Conservation (phyloP, 1,140 invertebrate genomes). For the Gyrodactylus salaris region DNA sequence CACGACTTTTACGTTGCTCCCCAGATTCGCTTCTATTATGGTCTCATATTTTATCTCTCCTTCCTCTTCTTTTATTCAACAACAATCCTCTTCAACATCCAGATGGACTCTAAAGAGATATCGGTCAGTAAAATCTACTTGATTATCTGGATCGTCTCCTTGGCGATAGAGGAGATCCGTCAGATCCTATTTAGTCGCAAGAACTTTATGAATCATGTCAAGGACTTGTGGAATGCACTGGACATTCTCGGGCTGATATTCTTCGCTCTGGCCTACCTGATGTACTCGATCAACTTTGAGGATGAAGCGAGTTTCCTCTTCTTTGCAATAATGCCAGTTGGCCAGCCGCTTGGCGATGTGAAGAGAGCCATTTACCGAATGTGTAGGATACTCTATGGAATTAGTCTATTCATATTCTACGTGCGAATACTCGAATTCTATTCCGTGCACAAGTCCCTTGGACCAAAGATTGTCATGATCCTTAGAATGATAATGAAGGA, state of each 20-base stretch:
- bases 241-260: not conserved
- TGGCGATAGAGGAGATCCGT: not conserved
- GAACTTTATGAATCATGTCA: not conserved
- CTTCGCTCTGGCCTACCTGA: not conserved
- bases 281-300: not conserved
- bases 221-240: not conserved
- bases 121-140: not conserved
- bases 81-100: not conserved
- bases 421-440: not conserved
- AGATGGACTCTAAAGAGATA: not conserved
- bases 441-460: constrained; percentile 3
- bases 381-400: not conserved
- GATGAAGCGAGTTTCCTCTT: not conserved
- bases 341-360: not conserved
- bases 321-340: not conserved
- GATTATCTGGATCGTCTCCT: not conserved
- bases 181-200: not conserved
- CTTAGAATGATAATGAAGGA: constrained; percentile 15
- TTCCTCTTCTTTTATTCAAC: not conserved
- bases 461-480: constrained; percentile 10
- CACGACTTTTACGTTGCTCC: not conserved
- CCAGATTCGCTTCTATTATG: not conserved
- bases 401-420: not conserved
- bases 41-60: not conserved
- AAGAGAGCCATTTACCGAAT: not conserved